A percentile compares a stretch with the other conserved stretches of the same genome.
Evolutionary conservation across 2,888 invertebrate species (phyloP).

Genomic region (Caenorhabditis uteleia): DNA sequence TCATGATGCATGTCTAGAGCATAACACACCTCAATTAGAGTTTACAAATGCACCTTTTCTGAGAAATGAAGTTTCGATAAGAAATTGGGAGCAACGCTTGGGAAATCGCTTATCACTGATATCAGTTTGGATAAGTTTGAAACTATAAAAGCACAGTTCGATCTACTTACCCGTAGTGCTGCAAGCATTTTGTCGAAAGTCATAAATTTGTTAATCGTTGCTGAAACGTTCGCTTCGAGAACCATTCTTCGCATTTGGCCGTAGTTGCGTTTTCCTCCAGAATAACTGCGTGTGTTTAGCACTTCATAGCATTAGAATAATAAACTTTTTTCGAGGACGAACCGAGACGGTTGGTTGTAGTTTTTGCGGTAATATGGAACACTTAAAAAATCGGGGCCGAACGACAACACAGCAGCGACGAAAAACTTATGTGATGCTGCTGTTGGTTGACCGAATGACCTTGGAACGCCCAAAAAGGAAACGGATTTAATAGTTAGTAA

Average conservation of each 20-base stretch:
- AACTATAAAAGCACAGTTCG: not conserved
- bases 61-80: too few species aligned
- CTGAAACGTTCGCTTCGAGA: slow-evolving; percentile 13
- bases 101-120: slow-evolving; percentile 1
- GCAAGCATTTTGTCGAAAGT: slow-evolving; percentile 37
- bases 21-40: too few species aligned
- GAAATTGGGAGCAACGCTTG: too few species aligned
- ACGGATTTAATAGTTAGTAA: slow-evolving; percentile 22
- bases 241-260: slow-evolving; percentile 13
- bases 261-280: too few species aligned
- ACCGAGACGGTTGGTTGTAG: too few species aligned
- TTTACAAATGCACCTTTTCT: too few species aligned
- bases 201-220: slow-evolving; percentile 20
- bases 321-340: too few species aligned
- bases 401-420: slow-evolving; percentile 11
- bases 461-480: slow-evolving; percentile 33
- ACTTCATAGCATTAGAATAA: too few species aligned
- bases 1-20: too few species aligned
- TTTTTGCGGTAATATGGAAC: slow-evolving; percentile 40
- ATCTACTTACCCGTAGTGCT: slow-evolving; percentile 28
- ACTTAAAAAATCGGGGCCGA: slow-evolving; percentile 40
- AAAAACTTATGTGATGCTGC: slow-evolving; percentile 18
- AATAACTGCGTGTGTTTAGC: too few species aligned
- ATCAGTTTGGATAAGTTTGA: too few species aligned
- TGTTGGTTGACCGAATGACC: slow-evolving; percentile 29